phyloP scores from a whole-genome alignment of 2,113 vertebrate species.

The Amphiprion ocellaris region DNA sequence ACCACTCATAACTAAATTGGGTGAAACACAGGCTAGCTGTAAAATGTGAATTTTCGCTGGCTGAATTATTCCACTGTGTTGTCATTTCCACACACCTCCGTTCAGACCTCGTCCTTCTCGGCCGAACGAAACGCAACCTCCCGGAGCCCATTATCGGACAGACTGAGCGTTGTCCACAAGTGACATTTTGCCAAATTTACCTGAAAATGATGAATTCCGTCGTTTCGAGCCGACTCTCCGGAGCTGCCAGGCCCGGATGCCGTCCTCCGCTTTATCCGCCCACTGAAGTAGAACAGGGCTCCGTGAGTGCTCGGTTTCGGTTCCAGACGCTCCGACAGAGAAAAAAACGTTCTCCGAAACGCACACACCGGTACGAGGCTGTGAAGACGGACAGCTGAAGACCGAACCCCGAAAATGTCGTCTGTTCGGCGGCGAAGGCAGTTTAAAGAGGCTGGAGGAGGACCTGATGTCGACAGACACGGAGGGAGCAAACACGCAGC shows the following conservation, averaged over 20 bases:
- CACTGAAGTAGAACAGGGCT: slow-evolving; percentile 61
- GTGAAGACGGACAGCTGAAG: not conserved
- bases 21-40: not conserved
- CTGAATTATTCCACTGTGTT: slow-evolving; percentile 53
- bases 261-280: slow-evolving; percentile 79
- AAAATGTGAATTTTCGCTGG: slow-evolving; percentile 8
- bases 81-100: slow-evolving; percentile 33
- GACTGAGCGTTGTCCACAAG: accelerated
- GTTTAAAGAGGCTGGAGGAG: slow-evolving; percentile 66
- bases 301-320: slow-evolving; percentile 4
- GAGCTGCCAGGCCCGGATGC: slow-evolving; percentile 83
- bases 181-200: slow-evolving; percentile 55
- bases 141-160: slow-evolving; percentile 45
- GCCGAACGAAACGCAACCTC: not conserved
- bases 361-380: not conserved
- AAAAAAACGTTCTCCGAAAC: slow-evolving; percentile 47
- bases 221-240: slow-evolving; percentile 70
- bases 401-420: slow-evolving; percentile 53
- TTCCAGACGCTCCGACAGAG: slow-evolving; percentile 26
- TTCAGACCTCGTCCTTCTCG: slow-evolving; percentile 8
- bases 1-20: accelerated
- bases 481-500: slow-evolving; percentile 33
- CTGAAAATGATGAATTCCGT: slow-evolving; percentile 75
- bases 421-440: slow-evolving; percentile 32
- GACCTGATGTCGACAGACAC: slow-evolving; percentile 59